These are phyloP conservation scores for Pygoscelis antarcticus DNA, from an alignment of 2,113 vertebrate genomes.

Conservation along the genomic window DNA sequence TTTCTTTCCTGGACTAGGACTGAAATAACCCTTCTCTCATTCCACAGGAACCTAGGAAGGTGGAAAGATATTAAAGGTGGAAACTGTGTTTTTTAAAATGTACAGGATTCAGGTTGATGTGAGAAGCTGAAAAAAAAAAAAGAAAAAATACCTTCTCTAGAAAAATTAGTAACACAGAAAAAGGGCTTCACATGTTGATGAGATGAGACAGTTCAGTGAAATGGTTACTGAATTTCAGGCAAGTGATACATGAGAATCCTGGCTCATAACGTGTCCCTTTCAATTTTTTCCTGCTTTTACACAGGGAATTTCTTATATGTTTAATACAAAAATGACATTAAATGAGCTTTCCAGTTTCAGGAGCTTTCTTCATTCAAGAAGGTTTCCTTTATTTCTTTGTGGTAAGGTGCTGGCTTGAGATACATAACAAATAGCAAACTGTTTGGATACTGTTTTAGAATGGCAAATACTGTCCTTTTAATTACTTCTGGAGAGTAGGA, in stretches of 20 bases:
- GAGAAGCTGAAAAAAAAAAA: background rate
- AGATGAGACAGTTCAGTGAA: background rate
- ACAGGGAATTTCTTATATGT: background rate
- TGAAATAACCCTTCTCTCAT: background rate
- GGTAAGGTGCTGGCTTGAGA: background rate
- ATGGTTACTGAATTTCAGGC: background rate
- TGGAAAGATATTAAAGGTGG: background rate
- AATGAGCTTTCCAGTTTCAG: background rate
- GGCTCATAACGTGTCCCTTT: accelerated
- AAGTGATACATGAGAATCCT: background rate
- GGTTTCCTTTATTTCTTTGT: background rate
- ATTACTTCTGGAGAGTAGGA: background rate
- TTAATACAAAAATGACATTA: background rate
- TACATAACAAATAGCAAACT: background rate
- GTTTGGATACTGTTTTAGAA: background rate
- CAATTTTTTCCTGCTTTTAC: background rate
- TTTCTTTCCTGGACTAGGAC: background rate
- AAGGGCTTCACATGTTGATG: background rate
- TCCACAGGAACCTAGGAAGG: background rate
- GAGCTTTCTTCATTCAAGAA: background rate
- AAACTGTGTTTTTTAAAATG: background rate
- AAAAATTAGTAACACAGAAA: background rate
- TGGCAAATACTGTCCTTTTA: background rate
- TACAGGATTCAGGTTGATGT: background rate
- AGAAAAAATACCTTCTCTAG: background rate